Percentiles rank a stretch among this genome's conserved stretches.
Evolutionary conservation across 1,140 invertebrate species (phyloP).

Genomic region (Parapsyche elsis): DNA sequence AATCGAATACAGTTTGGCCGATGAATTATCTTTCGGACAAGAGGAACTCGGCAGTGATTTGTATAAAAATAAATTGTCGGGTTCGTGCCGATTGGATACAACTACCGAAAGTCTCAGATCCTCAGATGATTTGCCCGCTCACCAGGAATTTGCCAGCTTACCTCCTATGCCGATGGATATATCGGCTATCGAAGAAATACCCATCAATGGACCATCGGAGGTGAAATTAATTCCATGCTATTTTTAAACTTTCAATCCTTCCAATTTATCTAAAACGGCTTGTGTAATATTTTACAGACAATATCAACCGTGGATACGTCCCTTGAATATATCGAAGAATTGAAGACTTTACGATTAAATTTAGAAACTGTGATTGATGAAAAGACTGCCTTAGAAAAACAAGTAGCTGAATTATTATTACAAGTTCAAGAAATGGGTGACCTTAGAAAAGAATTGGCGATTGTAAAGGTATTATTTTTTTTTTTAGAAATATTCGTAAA

Average conservation of each 20-base stretch:
- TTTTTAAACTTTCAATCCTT: neutral
- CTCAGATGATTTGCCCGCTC: constrained; percentile 27
- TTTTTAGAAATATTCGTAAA: neutral
- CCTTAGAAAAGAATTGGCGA: constrained; percentile 66
- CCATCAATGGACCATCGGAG: constrained; percentile 39
- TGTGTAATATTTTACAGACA: constrained; percentile 30
- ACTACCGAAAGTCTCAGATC: neutral
- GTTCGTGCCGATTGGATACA: constrained; percentile 28
- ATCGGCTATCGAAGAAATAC: constrained; percentile 33
- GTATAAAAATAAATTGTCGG: constrained; percentile 32
- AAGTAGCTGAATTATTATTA: constrained; percentile 65
- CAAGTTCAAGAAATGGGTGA: constrained; percentile 65
- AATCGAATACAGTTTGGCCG: constrained; percentile 50
- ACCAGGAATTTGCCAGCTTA: constrained; percentile 51
- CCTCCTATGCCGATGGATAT: constrained; percentile 47
- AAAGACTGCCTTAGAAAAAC: constrained; percentile 62
- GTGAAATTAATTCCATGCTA: constrained; percentile 4
- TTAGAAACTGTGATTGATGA: constrained; percentile 2
- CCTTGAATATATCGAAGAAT: constrained; percentile 11
- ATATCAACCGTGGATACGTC: constrained; percentile 5
- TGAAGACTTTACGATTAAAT: constrained; percentile 12
- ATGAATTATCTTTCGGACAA: constrained; percentile 34
- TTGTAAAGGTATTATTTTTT: constrained; percentile 55
- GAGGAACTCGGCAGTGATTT: neutral
- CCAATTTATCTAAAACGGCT: too few relatives aligned